Evolutionary conservation across 2,113 vertebrate species (phyloP).

Genomic region (Atlantisia rogersi): DNA sequence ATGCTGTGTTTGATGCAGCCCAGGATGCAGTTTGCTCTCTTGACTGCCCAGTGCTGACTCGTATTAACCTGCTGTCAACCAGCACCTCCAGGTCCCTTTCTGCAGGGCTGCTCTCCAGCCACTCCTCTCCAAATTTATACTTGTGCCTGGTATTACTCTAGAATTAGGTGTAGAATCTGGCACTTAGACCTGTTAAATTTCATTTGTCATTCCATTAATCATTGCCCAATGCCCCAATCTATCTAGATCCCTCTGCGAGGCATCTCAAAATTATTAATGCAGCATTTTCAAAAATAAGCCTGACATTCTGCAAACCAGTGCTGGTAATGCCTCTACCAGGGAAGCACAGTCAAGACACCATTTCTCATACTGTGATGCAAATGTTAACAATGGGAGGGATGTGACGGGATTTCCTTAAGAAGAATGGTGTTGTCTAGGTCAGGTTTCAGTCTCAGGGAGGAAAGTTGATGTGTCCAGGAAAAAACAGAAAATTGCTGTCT

Average conservation of each 20-base stretch:
- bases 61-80: neutral
- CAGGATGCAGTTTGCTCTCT: neutral
- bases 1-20: neutral
- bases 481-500: neutral
- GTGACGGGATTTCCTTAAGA: neutral
- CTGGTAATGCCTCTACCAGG: neutral
- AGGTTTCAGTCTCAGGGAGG: neutral
- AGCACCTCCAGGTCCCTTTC: neutral
- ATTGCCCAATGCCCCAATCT: neutral
- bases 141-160: neutral
- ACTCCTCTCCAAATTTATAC: neutral
- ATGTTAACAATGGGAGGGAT: neutral
- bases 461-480: neutral
- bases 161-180: neutral
- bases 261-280: neutral
- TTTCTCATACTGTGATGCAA: neutral
- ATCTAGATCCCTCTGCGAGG: neutral
- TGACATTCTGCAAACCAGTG: neutral
- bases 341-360: neutral
- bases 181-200: neutral
- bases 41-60: neutral
- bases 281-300: neutral
- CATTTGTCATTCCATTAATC: neutral
- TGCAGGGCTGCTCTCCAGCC: neutral
- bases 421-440: neutral